Conservation (phyloP, 2,797 vertebrate genomes). For the Alauda arvensis region DNA sequence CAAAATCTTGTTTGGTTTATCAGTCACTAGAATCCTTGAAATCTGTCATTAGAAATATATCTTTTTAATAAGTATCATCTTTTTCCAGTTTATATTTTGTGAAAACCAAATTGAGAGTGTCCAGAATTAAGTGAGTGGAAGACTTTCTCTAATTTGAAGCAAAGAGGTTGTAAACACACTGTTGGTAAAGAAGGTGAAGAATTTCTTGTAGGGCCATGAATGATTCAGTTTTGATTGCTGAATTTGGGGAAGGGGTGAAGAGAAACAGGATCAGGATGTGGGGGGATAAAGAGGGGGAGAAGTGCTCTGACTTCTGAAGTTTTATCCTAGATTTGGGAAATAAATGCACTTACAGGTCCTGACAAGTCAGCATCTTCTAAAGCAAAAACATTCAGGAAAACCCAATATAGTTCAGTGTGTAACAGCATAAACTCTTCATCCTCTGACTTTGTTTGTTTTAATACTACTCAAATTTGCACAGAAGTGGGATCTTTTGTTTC, state of each 20-base stretch:
- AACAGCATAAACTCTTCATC: neutral
- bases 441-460: neutral
- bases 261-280: neutral
- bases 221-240: neutral
- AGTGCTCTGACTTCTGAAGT: neutral
- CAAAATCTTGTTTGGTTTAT: neutral
- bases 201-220: neutral
- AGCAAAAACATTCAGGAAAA: neutral
- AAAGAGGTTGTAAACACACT: neutral
- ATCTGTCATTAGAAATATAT: neutral
- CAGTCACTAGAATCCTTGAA: neutral
- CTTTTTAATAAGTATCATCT: no score
- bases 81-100: neutral
- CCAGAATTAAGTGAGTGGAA: neutral
- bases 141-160: neutral
- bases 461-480: neutral
- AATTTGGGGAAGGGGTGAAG: neutral
- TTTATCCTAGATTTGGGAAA: neutral
- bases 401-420: neutral
- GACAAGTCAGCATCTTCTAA: neutral
- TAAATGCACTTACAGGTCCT: neutral
- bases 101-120: neutral
- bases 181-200: neutral
- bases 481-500: neutral
- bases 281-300: rapidly evolving